These are phyloP conservation scores for Torymus aiolomorphi DNA, from an alignment of 2,888 invertebrate genomes.

Conservation along the genomic window DNA sequence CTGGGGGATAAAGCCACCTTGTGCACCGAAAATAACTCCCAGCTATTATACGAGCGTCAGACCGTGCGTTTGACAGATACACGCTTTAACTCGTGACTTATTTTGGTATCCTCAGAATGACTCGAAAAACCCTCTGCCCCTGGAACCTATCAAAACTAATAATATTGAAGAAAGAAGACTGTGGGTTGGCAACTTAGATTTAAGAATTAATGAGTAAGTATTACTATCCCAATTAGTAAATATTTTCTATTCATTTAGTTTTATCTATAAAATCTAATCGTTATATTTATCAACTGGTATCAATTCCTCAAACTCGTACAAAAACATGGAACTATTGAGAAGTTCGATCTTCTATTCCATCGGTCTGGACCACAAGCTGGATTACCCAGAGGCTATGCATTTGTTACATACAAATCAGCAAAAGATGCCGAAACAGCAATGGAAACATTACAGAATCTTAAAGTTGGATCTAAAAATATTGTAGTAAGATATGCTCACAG, in stretches of 20 bases:
- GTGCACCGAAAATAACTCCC: constrained; percentile 28
- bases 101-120: constrained; percentile 56
- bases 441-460: constrained; percentile 84
- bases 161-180: constrained; percentile 83
- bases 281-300: constrained; percentile 84
- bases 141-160: constrained; percentile 78
- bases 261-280: constrained; percentile 46
- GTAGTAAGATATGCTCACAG: constrained; percentile 90
- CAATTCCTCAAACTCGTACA: constrained; percentile 97
- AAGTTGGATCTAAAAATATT: constrained; percentile 85
- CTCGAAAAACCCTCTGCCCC: constrained; percentile 77
- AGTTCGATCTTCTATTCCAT: constrained; percentile 97
- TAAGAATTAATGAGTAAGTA: constrained; percentile 95
- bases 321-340: constrained; percentile 94
- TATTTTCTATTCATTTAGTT: constrained; percentile 12
- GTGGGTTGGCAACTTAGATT: constrained; percentile 95
- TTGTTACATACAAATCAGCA: constrained; percentile 87
- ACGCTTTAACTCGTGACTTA: constrained; percentile 12
- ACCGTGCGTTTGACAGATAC: constrained; percentile 9
- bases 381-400: constrained; percentile 94
- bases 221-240: constrained; percentile 60
- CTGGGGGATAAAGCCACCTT: background rate
- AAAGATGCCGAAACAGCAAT: constrained; percentile 85
- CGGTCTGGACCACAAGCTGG: constrained; percentile 92
- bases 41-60: background rate